These are phyloP conservation scores for Oreochromis tanganicae DNA, from an alignment of 2,113 vertebrate species.

Conservation along the genomic window DNA sequence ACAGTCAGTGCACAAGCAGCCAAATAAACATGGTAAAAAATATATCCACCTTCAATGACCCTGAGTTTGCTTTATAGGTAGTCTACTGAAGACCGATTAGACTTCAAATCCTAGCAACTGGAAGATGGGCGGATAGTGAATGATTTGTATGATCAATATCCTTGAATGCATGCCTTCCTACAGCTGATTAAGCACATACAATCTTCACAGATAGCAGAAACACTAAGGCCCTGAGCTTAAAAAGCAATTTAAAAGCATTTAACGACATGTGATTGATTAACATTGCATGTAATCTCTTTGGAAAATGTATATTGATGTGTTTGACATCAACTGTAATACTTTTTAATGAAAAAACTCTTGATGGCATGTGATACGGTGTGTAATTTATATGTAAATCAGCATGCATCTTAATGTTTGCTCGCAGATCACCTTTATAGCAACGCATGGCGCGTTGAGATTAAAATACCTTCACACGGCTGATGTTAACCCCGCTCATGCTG, in stretches of 20 bases:
- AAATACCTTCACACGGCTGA: conserved; percentile 81
- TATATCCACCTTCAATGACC: not conserved
- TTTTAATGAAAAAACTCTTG: not conserved
- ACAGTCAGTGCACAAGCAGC: not conserved
- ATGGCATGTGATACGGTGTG: not conserved
- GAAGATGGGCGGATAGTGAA: not conserved
- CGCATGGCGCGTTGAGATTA: not conserved
- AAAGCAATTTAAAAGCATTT: not conserved
- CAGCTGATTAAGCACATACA: not conserved
- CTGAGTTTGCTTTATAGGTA: not conserved
- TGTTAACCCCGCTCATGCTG: conserved; percentile 82
- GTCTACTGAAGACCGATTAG: not conserved
- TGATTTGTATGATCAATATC: not conserved
- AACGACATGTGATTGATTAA: not conserved
- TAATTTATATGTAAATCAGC: not conserved
- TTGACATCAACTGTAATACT: not conserved
- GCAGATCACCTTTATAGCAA: not conserved
- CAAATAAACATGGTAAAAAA: not conserved
- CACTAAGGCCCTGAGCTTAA: not conserved
- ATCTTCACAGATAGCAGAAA: not conserved
- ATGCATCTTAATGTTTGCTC: not conserved
- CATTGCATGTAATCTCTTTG: not conserved
- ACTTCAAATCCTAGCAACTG: not conserved
- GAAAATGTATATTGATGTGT: not conserved
- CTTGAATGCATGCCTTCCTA: not conserved